Evolutionary conservation across 2,797 vertebrate species (phyloP).

Genomic region (Clarias laeviceps): DNA sequence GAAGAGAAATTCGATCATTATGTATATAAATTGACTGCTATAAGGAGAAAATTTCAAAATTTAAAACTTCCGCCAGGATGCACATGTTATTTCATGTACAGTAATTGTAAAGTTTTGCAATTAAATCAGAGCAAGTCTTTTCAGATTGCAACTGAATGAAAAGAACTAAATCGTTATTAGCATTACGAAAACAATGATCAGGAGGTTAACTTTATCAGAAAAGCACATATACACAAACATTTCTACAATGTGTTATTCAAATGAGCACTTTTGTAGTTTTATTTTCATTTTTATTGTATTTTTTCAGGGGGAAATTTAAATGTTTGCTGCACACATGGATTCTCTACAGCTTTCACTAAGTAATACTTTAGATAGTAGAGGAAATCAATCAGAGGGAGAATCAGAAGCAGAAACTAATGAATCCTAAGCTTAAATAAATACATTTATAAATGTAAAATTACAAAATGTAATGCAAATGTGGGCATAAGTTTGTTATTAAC

Average conservation of each 20-base stretch:
- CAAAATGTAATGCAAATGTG: too few relatives aligned
- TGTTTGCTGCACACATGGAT: background rate
- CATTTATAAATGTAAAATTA: too few relatives aligned
- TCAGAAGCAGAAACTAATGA: background rate
- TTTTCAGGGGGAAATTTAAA: too few relatives aligned
- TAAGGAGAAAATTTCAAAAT: background rate
- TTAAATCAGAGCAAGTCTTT: background rate
- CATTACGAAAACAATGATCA: background rate
- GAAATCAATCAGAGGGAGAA: background rate
- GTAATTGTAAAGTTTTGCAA: background rate
- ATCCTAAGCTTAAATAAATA: background rate
- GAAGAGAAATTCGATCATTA: background rate
- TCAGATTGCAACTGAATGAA: background rate
- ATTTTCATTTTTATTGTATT: background rate
- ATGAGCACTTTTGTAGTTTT: background rate
- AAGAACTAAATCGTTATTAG: background rate
- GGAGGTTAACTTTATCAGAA: background rate
- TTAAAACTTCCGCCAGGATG: background rate
- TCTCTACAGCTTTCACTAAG: background rate
- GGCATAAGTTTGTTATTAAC: too few relatives aligned
- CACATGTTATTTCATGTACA: background rate
- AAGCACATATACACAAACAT: background rate
- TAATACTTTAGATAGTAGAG: background rate
- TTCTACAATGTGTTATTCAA: background rate
- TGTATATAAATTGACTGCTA: background rate